Percentiles rank a stretch among this genome's conserved stretches.
These are phyloP conservation scores for Nematolebias whitei DNA, from an alignment of 2,113 vertebrate genomes.

Conservation along the genomic window DNA sequence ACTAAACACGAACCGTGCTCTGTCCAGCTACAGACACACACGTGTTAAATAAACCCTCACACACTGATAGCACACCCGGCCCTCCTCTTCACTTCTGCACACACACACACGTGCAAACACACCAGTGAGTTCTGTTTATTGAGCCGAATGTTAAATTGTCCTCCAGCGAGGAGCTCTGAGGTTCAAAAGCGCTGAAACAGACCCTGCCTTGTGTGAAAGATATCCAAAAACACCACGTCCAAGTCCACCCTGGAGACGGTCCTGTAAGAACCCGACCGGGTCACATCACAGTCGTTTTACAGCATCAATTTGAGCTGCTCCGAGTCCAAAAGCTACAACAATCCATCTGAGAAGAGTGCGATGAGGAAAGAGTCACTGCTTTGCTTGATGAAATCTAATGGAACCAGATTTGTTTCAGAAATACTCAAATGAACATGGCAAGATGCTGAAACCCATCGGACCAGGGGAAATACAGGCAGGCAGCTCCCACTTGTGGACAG, in stretches of 20 bases:
- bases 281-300: conserved; percentile 28
- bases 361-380: conserved; percentile 27
- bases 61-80: not conserved
- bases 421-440: conserved; percentile 14
- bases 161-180: conserved; percentile 52
- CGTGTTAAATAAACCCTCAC: conserved; percentile 9
- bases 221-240: conserved; percentile 56
- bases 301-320: conserved; percentile 26
- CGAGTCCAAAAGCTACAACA: conserved; percentile 48
- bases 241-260: conserved; percentile 52
- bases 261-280: conserved; percentile 56
- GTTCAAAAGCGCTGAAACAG: conserved; percentile 61
- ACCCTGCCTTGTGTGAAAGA: conserved; percentile 55
- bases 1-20: conserved; percentile 42
- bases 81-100: conserved; percentile 19
- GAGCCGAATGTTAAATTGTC: conserved; percentile 59
- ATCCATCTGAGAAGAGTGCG: conserved; percentile 32
- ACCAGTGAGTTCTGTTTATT: conserved; percentile 60
- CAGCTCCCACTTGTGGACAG: conserved; percentile 75
- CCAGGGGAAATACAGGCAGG: conserved; percentile 42
- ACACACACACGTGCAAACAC: conserved; percentile 41
- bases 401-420: conserved; percentile 24
- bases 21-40: conserved; percentile 33
- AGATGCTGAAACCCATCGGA: conserved; percentile 20
- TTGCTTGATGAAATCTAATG: conserved; percentile 15